Evolutionary conservation across 2,888 invertebrate genomes (phyloP), one percentile per base, ranked within the genome.

Genomic region (Pinctada fucata): DNA sequence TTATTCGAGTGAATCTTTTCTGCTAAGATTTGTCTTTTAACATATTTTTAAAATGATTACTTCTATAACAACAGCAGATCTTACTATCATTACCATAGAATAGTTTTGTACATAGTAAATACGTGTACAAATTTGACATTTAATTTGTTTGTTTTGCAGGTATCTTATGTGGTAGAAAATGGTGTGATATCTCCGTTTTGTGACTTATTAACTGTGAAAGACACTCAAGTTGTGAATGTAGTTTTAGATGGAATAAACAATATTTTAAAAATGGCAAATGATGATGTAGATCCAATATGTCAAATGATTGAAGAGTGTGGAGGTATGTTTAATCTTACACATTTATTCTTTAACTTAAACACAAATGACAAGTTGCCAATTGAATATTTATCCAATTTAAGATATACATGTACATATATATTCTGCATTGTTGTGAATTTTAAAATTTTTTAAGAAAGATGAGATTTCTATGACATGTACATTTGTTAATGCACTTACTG

Each of bases 131-230:
- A n/a, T 66, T 66, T 16, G 6, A 3, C 2, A 49, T 66, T 31
- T 31, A 31, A 31, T 31, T 31, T 31, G 31, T 31, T 31, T 67
- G 52, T 67, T 72, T 83, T 82, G 2, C 79, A 89, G 87, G 90
- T 91, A 50, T 88, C 96, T 45, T 95, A 95, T 85, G 95, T 99
- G 89, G 97, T 99, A 87, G 94, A 95, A 88, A 96, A 96, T 89
- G 97, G 97, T 45, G 99, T 99, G 51, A 97, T 99, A 87, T 96
- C 96, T 51, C 99, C 99, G 3, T 97, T 99, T 94, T 99, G 99
- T 93, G 96, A 97, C 91, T 94, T 99, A 87, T 94, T 99, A 72
- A 95, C 95, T 86, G 98, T 98, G 94, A 97, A 98, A 94, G 99
- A 99, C 93, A 95, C 97, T 65, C 99, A 99, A 94, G 93, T 94